Evolutionary conservation across 35 echinoderm and acorn worm genomes (phyloP).

Genomic region (Lytechinus pictus): DNA sequence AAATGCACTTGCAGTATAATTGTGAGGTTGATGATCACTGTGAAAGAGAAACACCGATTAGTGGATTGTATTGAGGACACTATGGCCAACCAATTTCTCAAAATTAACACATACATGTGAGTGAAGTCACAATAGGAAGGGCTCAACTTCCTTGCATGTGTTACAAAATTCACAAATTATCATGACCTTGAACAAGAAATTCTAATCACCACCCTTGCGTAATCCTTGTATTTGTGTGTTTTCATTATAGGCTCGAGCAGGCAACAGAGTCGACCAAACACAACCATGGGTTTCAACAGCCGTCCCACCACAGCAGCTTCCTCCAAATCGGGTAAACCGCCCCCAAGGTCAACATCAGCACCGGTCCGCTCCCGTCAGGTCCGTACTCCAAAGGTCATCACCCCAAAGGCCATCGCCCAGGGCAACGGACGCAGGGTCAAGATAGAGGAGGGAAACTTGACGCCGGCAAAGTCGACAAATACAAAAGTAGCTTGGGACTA

Average conservation of each 20-base stretch:
- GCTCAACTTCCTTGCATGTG: too few species aligned
- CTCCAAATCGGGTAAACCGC: not conserved
- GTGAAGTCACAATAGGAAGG: too few species aligned
- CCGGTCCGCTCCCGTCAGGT: conserved; percentile 40
- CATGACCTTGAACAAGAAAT: too few species aligned
- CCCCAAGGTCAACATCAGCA: conserved; percentile 51
- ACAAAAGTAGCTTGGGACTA: conserved; percentile 32
- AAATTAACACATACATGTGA: too few species aligned
- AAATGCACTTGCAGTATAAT: too few species aligned
- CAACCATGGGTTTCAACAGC: conserved; percentile 61
- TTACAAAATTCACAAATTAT: too few species aligned
- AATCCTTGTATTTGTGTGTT: not conserved
- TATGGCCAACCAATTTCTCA: too few species aligned
- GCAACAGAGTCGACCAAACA: conserved; percentile 53
- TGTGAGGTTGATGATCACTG: too few species aligned
- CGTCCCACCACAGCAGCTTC: conserved; percentile 32
- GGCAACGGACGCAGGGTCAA: not conserved
- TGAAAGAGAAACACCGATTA: too few species aligned
- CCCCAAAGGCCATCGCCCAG: not conserved
- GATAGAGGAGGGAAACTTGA: not conserved
- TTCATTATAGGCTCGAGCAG: not conserved
- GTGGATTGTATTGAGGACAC: too few species aligned
- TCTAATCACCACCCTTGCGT: not conserved
- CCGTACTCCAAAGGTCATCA: conserved; percentile 15
- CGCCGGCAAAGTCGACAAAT: not conserved